These are phyloP conservation scores for Buathra laborator DNA, from an alignment of 2,888 invertebrate genomes.

Conservation along the genomic window DNA sequence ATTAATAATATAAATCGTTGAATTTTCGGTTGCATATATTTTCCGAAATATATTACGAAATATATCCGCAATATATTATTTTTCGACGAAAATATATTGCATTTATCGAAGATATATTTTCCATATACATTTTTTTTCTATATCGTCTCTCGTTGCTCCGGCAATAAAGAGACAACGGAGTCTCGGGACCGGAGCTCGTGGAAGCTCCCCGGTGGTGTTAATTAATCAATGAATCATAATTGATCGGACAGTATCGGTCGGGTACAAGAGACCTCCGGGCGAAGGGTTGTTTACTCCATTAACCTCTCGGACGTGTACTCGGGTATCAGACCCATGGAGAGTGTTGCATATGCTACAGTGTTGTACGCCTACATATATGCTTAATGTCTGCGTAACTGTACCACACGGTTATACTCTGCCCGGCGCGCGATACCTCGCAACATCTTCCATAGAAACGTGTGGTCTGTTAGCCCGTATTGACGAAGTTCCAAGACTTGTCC, in stretches of 20 bases:
- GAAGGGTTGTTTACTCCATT: slow-evolving; percentile 72
- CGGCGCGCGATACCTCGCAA: not conserved
- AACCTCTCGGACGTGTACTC: slow-evolving; percentile 67
- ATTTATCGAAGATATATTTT: no score
- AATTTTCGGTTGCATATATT: no score
- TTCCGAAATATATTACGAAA: no score
- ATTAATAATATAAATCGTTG: no score
- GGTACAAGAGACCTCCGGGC: slow-evolving; percentile 64
- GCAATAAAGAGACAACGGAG: slow-evolving; percentile 11
- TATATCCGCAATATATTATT: no score
- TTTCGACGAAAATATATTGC: no score
- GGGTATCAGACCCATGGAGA: slow-evolving; percentile 67
- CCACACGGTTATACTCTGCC: not conserved
- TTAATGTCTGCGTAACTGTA: not conserved
- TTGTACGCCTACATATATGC: slow-evolving; percentile 13
- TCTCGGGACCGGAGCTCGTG: not conserved
- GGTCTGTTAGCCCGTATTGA: not conserved
- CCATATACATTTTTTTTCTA: not conserved
- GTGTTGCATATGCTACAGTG: slow-evolving; percentile 2
- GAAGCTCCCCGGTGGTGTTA: slow-evolving; percentile 55
- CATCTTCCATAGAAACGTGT: no score
- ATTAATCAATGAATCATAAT: slow-evolving; percentile 72
- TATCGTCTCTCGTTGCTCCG: not conserved
- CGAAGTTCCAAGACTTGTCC: not conserved
- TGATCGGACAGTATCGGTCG: slow-evolving; percentile 66